These are phyloP conservation scores for Chrysoperla carnea DNA, from an alignment of 1,140 invertebrate genomes.

Conservation along the genomic window DNA sequence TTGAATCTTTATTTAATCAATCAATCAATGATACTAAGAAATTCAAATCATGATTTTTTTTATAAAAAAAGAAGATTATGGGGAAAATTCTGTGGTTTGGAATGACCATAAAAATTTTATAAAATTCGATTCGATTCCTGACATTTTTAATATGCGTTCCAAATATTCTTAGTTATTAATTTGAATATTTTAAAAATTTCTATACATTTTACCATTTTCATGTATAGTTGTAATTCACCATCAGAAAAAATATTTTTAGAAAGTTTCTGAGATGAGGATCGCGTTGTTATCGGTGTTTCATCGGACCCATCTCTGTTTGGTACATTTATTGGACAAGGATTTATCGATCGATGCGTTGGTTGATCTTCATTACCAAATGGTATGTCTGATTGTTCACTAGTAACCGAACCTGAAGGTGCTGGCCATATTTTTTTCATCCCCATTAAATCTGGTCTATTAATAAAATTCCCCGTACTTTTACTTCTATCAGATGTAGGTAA, in stretches of 20 bases:
- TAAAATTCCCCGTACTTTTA: too few relatives aligned
- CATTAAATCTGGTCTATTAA: background rate
- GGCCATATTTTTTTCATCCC: background rate
- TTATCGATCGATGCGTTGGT: background rate
- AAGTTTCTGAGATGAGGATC: conserved; percentile 4
- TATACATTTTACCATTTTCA: conserved; percentile 13
- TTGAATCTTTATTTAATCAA: too few relatives aligned
- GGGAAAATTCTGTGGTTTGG: too few relatives aligned
- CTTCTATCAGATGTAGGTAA: background rate
- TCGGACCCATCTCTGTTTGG: conserved; percentile 1
- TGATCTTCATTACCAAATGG: background rate
- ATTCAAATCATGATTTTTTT: too few relatives aligned
- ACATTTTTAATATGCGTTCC: too few relatives aligned
- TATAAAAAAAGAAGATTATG: too few relatives aligned
- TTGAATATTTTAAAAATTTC: too few relatives aligned
- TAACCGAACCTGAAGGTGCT: background rate
- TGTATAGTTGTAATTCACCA: conserved; percentile 13
- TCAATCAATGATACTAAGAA: too few relatives aligned
- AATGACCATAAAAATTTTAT: too few relatives aligned
- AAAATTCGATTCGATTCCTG: too few relatives aligned
- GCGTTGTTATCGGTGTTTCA: conserved; percentile 13
- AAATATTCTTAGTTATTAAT: too few relatives aligned
- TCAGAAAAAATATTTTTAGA: conserved; percentile 5
- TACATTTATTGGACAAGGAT: background rate
- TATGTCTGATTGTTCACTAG: background rate